These are phyloP conservation scores for Drosophila santomea DNA, from an alignment of 1,140 invertebrate genomes.

Conservation along the genomic window DNA sequence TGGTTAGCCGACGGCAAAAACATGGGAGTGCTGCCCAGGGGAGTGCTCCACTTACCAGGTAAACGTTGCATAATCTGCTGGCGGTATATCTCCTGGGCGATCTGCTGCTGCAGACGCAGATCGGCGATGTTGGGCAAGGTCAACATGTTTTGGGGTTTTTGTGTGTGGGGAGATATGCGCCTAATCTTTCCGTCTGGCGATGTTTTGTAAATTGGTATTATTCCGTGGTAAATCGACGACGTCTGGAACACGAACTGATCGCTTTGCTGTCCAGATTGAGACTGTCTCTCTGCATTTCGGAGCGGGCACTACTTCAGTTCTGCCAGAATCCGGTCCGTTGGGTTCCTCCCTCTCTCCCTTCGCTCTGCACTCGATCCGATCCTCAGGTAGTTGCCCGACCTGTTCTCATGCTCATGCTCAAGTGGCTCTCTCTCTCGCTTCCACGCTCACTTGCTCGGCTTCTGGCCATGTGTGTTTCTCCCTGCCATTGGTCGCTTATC, in stretches of 20 bases:
- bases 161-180: neutral
- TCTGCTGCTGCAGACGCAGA: constrained; percentile 82
- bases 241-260: constrained; percentile 55
- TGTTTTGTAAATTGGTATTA: neutral
- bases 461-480: constrained; percentile 4
- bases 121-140: constrained; percentile 80
- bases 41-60: constrained; percentile 68
- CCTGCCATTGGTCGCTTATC: constrained; percentile 56
- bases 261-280: constrained; percentile 61
- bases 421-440: constrained; percentile 23
- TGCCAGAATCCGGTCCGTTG: constrained; percentile 68
- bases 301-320: constrained; percentile 51
- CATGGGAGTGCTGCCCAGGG: too few species aligned
- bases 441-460: constrained; percentile 12
- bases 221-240: constrained; percentile 3
- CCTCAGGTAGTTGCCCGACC: constrained; percentile 69
- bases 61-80: constrained; percentile 84
- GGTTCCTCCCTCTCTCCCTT: constrained; percentile 18
- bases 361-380: constrained; percentile 1
- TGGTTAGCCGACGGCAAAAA: constrained; percentile 59
- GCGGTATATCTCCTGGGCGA: constrained; percentile 83
- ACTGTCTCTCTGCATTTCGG: constrained; percentile 50
- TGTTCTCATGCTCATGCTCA: constrained; percentile 55
- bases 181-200: neutral
- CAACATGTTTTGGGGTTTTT: constrained; percentile 55